A percentile compares a stretch with the other conserved stretches of the same genome.
Conservation (phyloP, 2,888 invertebrate genomes). For the Tetragonisca angustula region DNA sequence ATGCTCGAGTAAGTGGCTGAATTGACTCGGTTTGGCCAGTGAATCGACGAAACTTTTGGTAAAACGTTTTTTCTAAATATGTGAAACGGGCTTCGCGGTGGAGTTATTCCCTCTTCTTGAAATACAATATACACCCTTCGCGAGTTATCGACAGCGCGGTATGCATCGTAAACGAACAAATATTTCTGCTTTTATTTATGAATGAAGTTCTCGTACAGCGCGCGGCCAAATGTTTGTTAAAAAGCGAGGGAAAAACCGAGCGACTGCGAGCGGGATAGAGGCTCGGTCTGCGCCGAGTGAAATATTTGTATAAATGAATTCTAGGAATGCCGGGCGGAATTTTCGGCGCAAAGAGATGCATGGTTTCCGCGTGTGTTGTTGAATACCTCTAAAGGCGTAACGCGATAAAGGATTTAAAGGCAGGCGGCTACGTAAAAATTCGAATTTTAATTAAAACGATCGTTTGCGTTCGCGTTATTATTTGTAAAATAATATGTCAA, state of each 20-base stretch:
- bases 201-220: not conserved
- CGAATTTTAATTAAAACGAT: not conserved
- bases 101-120: too few relatives aligned
- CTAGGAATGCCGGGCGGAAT: slow-evolving; percentile 8
- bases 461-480: not conserved
- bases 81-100: too few relatives aligned
- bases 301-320: slow-evolving; percentile 19
- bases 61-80: too few relatives aligned
- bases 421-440: not conserved
- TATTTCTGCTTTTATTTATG: not conserved
- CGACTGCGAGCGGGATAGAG: not conserved
- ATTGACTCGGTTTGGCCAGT: not conserved
- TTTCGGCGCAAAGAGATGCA: not conserved
- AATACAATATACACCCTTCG: too few relatives aligned
- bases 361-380: not conserved
- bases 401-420: not conserved
- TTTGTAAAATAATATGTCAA: not conserved
- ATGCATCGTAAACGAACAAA: not conserved
- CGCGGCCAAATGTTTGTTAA: not conserved
- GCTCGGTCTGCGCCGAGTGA: not conserved
- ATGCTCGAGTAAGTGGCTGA: not conserved
- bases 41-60: too few relatives aligned
- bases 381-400: not conserved
- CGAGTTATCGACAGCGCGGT: too few relatives aligned
- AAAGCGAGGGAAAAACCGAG: not conserved